phyloP scores from a whole-genome alignment of 1,140 invertebrate genomes.

The Drosophila malerkotliana region DNA sequence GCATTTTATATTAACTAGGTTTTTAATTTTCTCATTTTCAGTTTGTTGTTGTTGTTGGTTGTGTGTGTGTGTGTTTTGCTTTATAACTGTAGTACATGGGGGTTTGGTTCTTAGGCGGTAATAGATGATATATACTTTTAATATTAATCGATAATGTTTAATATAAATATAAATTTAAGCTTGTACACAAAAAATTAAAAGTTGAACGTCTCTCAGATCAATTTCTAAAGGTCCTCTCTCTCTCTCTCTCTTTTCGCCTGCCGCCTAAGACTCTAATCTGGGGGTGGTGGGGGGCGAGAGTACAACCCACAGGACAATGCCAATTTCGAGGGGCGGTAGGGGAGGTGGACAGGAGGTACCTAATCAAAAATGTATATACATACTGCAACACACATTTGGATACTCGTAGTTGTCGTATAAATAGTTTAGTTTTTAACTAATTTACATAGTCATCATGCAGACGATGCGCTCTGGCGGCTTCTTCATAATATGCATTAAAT shows the following conservation, averaged over 20 bases:
- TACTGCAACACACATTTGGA: conserved; percentile 73
- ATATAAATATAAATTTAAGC: conserved; percentile 79
- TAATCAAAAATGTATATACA: conserved; percentile 58
- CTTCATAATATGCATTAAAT: conserved; percentile 56
- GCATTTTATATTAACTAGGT: conserved; percentile 71
- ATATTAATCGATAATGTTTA: conserved; percentile 58
- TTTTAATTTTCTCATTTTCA: conserved; percentile 79
- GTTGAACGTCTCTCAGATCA: conserved; percentile 58
- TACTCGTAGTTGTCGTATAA: conserved; percentile 69
- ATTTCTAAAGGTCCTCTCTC: conserved; percentile 14
- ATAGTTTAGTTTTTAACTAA: conserved; percentile 81
- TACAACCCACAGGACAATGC: neutral
- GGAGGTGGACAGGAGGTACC: conserved; percentile 1
- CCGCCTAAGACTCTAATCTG: neutral
- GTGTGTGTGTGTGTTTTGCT: conserved; percentile 52
- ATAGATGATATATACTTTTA: conserved; percentile 73
- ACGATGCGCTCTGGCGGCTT: conserved; percentile 77
- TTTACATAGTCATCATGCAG: conserved; percentile 77
- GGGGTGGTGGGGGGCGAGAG: no score
- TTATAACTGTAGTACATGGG: conserved; percentile 77
- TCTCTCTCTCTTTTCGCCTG: neutral
- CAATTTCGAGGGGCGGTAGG: neutral
- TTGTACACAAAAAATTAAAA: conserved; percentile 76
- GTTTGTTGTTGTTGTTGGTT: conserved; percentile 55
- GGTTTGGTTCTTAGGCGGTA: conserved; percentile 54